phyloP scores from a whole-genome alignment of 2,797 vertebrate species.

The Phoeniculus purpureus region DNA sequence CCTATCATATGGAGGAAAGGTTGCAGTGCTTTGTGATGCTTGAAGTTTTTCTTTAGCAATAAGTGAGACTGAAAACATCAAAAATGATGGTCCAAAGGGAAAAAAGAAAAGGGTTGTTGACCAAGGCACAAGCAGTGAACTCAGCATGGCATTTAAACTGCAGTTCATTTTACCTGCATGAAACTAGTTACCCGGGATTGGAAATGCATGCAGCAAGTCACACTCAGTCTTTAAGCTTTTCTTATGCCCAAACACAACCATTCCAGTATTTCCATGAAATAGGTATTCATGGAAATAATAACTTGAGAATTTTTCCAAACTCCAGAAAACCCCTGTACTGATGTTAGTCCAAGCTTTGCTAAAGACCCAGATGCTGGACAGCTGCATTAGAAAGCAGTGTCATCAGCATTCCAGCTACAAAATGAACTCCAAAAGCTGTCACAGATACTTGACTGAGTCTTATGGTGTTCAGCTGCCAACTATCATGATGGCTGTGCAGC shows the following conservation, averaged over 20 bases:
- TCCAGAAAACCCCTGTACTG: background rate
- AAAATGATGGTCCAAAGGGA: background rate
- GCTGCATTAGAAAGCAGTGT: background rate
- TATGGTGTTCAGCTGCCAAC: background rate
- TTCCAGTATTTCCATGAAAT: background rate
- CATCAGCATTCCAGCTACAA: background rate
- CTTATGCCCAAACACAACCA: background rate
- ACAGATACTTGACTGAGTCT: background rate
- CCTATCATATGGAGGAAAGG: background rate
- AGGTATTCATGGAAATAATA: background rate
- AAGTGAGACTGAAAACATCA: background rate
- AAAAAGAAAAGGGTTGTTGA: background rate
- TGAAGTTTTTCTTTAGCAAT: background rate
- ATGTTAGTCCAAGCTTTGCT: background rate
- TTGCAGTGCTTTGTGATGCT: background rate
- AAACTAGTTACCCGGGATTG: background rate
- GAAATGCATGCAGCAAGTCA: background rate
- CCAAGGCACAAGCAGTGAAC: background rate
- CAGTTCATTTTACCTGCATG: background rate
- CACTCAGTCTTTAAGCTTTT: background rate
- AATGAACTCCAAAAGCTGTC: background rate
- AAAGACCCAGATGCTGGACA: background rate
- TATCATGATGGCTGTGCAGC: background rate
- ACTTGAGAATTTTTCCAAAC: background rate
- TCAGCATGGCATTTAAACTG: background rate